Base-by-base conservation (phyloP, 2,797 vertebrate genomes). In the Danio choprae region DNA sequence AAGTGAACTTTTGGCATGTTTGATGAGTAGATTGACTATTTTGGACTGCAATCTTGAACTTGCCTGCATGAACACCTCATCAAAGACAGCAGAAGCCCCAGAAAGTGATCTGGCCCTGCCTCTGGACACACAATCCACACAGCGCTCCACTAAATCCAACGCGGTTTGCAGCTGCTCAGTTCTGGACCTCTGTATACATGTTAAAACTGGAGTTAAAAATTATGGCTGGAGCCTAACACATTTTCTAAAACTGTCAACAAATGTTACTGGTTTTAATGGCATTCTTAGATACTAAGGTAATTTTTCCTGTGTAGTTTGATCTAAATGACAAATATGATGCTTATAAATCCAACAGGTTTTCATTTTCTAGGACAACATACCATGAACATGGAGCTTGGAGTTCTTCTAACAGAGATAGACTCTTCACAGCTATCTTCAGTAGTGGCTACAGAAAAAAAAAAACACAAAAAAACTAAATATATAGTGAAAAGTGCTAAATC, bases 11-110 rank as follows among this genome's bases (percentile, higher is more conserved):
- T 29, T 29, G 3, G 3, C 29, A 29, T 29, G 29, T 29, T 29
- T 29, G n/a, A n/a, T n/a, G n/a, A n/a, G n/a, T n/a, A n/a, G n/a
- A n/a, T n/a, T 29, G 29, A 29, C 3, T 1, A 3, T 29, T 29
- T 29, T 29, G 29, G 29, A 29, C 29, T 29, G 29, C 29, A 29
- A 29, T 29, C 29, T 3, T 29, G 36, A 48, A 48, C 85, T 84
- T 91, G 97, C 97, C 95, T 93, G 95, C 83, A 88, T 87, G 79
- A 88, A 94, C 65, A 90, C 93, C 82, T 83, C 88, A 84, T 98
- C 95, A 88, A 88, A 90, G 81, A 95, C 43, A 0, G 88, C 92
- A 46, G 90, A 90, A 65, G 81, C 86, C 83, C 94, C 88, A 68
- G 85, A 86, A 68, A 89, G 29, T 22, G 87, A 84, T 65, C 55